Evolutionary conservation across 1,140 invertebrate species (phyloP), one percentile per base, ranked within the genome.

Genomic region (Plectus sambesii): DNA sequence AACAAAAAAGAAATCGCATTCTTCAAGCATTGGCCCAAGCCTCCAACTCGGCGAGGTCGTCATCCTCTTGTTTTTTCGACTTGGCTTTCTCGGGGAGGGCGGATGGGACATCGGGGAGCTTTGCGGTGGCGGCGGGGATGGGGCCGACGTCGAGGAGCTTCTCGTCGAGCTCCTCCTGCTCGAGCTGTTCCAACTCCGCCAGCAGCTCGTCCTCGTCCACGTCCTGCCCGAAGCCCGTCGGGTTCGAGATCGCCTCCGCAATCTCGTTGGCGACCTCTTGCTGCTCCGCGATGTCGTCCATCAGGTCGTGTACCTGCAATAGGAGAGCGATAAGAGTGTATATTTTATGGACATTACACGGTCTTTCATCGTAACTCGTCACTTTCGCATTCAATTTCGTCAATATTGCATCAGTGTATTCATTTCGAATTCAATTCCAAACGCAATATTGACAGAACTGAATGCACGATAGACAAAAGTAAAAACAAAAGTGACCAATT

Each of bases 251-350:
- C 5, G 90, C 90, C 68, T 96, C 86, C 0, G 87, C 89, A 63
- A 98, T 94, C 80, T 98, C 92, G 62, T 81, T 82, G 1, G 90
- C 88, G 38, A 97, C 82, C 72, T 96, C 90, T 74, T 97, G 89
- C 73, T 97, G 92, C 70, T 98, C 92, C 25, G 88, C 87, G 60
- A 98, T 92, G 65, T 97, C 90, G 69, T 97, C 92, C 89, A 97
- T 97, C 75, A 97, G 84, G 69, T 96, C 87, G 68, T 96, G 89
- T 3, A 49, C 47, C 6, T 33, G 30, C 26, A 58, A 8, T 47
- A n/a, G 24, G 19, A 12, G 3, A 60, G 12, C 17, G 30, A 12
- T 33, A 12, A 33, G 30, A 33, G 17, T 33, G 12, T 33, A n/a
- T n/a, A n/a, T n/a, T n/a, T n/a, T n/a, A n/a, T n/a, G n/a, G n/a